These are phyloP conservation scores for Cladorhizidae sp. DNA, from an alignment of 37 sponge, comb jelly and placozoan species.

Conservation along the genomic window DNA sequence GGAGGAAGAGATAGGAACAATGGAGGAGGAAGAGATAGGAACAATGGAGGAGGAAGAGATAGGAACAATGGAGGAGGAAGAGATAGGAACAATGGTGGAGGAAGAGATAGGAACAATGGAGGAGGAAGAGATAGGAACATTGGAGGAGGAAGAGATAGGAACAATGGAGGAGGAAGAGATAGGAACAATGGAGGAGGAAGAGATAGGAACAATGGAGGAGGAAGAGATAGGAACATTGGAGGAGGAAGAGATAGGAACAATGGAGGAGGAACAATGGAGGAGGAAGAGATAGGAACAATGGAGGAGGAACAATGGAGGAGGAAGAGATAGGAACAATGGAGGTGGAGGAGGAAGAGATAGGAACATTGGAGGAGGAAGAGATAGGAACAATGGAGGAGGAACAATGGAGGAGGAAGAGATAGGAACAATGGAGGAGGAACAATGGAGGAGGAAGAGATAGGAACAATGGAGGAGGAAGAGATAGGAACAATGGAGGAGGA, in stretches of 20 bases:
- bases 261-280: background rate
- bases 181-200: background rate
- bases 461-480: no score
- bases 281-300: background rate
- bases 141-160: background rate
- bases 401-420: conserved; percentile 8
- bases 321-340: conserved; percentile 11
- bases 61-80: background rate
- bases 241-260: background rate
- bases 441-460: no score
- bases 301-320: conserved; percentile 8
- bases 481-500: no score
- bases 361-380: no score
- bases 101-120: background rate
- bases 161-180: background rate
- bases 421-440: no score
- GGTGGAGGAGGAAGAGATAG: conserved; percentile 7
- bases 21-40: background rate
- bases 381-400: no score
- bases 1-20: background rate
- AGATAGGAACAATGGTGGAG: background rate
- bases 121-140: background rate
- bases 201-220: background rate
- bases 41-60: background rate
- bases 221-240: background rate